These are phyloP conservation scores for Harmothoe impar DNA, from an alignment of 2,888 invertebrate genomes.

Conservation along the genomic window DNA sequence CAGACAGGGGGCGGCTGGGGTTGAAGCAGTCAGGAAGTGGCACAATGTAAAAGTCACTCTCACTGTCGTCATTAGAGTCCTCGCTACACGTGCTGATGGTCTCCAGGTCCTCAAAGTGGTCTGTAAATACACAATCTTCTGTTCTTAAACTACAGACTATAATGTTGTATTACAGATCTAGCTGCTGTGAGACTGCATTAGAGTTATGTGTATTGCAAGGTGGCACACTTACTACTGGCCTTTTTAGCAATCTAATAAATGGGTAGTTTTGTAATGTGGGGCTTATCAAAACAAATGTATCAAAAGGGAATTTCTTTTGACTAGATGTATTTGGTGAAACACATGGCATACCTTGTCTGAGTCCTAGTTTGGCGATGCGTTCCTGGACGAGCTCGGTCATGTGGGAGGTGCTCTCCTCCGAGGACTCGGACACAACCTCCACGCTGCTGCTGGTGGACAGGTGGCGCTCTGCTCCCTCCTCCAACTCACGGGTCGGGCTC, in stretches of 20 bases:
- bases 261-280: too few relatives aligned
- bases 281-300: too few relatives aligned
- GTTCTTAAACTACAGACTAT: too few relatives aligned
- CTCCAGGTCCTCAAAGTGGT: constrained; percentile 61
- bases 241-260: too few relatives aligned
- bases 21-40: constrained; percentile 83
- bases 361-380: constrained; percentile 76
- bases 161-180: too few relatives aligned
- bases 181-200: too few relatives aligned
- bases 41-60: constrained; percentile 82
- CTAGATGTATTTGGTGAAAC: too few relatives aligned
- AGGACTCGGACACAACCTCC: constrained; percentile 61
- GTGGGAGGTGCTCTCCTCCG: constrained; percentile 65
- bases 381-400: constrained; percentile 74
- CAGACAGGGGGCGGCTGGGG: constrained; percentile 67
- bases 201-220: too few relatives aligned
- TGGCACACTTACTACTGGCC: too few relatives aligned
- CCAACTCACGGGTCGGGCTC: constrained; percentile 77
- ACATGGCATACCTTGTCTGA: constrained; percentile 74
- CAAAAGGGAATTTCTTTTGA: too few relatives aligned
- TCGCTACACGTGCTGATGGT: constrained; percentile 61
- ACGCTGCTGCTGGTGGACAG: constrained; percentile 75
- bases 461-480: constrained; percentile 71
- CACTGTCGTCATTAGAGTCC: constrained; percentile 78
- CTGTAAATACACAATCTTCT: not conserved